Percentiles rank a stretch among this genome's conserved stretches.
Conservation (phyloP, 1,140 invertebrate genomes). For the Lutraria rhynchaena region DNA sequence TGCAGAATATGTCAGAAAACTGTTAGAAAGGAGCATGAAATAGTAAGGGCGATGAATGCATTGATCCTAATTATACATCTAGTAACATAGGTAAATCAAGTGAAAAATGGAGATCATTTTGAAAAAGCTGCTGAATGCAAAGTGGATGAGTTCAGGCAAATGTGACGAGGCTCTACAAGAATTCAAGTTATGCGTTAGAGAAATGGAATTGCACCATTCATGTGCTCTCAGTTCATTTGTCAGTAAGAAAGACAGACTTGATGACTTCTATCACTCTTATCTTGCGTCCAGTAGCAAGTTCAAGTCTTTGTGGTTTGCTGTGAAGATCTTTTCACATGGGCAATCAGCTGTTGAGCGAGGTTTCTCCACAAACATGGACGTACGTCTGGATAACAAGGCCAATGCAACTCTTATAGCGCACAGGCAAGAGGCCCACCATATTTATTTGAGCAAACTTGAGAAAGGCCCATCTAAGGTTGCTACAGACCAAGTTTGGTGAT, state of each 20-base stretch:
- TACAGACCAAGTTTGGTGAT: no score
- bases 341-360: constrained; percentile 46
- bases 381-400: constrained; percentile 28
- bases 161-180: constrained; percentile 39
- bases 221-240: constrained; percentile 16
- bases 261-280: constrained; percentile 40
- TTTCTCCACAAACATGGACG: constrained; percentile 42
- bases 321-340: constrained; percentile 42
- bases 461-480: no score
- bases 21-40: constrained; percentile 54
- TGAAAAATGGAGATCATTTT: constrained; percentile 40
- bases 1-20: constrained; percentile 11
- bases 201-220: constrained; percentile 41
- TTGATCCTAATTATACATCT: constrained; percentile 28
- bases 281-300: constrained; percentile 15
- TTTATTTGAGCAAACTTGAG: no score
- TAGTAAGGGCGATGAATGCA: constrained; percentile 12
- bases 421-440: no score
- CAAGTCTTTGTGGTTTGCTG: constrained; percentile 24
- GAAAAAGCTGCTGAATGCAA: constrained; percentile 3
- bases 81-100: constrained; percentile 31
- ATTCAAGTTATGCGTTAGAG: constrained; percentile 35
- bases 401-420: constrained; percentile 29
- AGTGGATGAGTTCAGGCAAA: constrained; percentile 33
- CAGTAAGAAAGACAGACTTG: constrained; percentile 34